Evolutionary conservation across 1,140 invertebrate genomes (phyloP).

Genomic region (Cotesia chilonis): DNA sequence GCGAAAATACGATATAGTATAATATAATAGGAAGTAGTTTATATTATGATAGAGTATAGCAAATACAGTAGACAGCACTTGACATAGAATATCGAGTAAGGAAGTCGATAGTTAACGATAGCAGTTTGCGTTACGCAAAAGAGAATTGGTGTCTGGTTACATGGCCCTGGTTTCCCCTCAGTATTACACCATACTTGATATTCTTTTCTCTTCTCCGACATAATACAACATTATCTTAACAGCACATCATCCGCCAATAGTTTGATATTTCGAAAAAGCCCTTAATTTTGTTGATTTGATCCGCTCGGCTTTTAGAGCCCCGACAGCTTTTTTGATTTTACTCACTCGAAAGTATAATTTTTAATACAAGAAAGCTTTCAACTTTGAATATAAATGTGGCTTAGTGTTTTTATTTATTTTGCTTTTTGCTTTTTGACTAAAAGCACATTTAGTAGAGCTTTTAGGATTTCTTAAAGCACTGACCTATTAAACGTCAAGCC

Average conservation of each 20-base stretch:
- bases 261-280: too few species aligned
- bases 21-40: too few species aligned
- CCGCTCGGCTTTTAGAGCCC: too few species aligned
- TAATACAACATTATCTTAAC: neutral
- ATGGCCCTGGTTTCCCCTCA: neutral
- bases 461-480: constrained; percentile 5
- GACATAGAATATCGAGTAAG: constrained; percentile 5
- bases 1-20: too few species aligned
- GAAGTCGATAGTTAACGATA: constrained; percentile 7
- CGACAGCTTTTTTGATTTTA: too few species aligned
- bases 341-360: too few species aligned
- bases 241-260: too few species aligned
- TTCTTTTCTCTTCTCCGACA: neutral
- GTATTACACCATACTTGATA: neutral
- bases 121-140: neutral
- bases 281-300: too few species aligned
- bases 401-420: neutral
- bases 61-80: constrained; percentile 1
- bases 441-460: neutral
- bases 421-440: neutral
- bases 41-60: too few species aligned
- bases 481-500: constrained; percentile 6
- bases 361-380: too few species aligned
- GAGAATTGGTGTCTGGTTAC: constrained; percentile 10
- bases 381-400: too few species aligned